Percentiles rank a stretch among this genome's conserved stretches.
Evolutionary conservation across 2,797 vertebrate genomes (phyloP).

Genomic region (Acipenser oxyrinchus): DNA sequence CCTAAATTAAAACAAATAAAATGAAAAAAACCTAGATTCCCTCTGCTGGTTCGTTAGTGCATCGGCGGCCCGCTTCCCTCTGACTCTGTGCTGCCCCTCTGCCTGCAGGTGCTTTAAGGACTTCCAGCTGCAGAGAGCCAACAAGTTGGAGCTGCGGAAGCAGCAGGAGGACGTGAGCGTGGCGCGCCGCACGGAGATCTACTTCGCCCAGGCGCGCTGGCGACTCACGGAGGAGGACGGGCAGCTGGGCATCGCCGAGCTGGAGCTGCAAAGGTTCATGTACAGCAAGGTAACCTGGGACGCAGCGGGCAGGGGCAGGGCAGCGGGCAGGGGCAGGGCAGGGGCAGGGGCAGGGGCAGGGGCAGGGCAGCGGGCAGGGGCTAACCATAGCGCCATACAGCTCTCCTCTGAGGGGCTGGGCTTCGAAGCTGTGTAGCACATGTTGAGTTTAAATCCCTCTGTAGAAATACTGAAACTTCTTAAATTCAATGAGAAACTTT

Average conservation of each 20-base stretch:
- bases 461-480: too few species aligned
- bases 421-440: too few species aligned
- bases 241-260: slow-evolving; percentile 92
- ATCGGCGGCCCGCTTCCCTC: too few species aligned
- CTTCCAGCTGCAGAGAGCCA: slow-evolving; percentile 90
- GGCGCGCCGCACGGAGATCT: slow-evolving; percentile 88
- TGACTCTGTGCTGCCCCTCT: neutral
- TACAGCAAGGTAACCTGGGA: slow-evolving; percentile 82
- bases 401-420: neutral
- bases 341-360: too few species aligned
- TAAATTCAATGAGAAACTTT: too few species aligned
- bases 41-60: too few species aligned
- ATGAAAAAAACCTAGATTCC: too few species aligned
- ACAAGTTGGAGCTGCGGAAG: slow-evolving; percentile 93
- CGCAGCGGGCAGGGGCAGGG: too few species aligned
- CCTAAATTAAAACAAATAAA: too few species aligned
- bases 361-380: too few species aligned
- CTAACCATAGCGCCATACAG: neutral
- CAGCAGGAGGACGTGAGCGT: slow-evolving; percentile 90
- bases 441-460: too few species aligned
- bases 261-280: slow-evolving; percentile 93
- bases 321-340: neutral
- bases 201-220: slow-evolving; percentile 95
- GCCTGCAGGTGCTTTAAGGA: slow-evolving; percentile 89
- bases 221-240: slow-evolving; percentile 94